These are phyloP conservation scores for Hirtodrosophila alboralis DNA, from an alignment of 2,888 invertebrate species.

Conservation along the genomic window DNA sequence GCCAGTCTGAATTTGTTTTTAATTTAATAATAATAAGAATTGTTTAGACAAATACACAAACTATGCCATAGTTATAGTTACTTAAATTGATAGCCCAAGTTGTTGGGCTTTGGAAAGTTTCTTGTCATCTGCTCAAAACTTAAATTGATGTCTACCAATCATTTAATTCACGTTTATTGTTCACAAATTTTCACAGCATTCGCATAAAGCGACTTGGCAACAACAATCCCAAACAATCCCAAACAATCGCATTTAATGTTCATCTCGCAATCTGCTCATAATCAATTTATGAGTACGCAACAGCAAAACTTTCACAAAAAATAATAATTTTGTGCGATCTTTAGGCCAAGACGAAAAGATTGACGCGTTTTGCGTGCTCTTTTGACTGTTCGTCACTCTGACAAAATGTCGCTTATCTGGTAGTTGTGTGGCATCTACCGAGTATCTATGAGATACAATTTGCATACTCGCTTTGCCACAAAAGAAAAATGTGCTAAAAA, in stretches of 20 bases:
- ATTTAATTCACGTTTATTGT: slow-evolving; percentile 41
- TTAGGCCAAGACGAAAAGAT: slow-evolving; percentile 21
- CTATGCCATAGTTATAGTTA: slow-evolving; percentile 41
- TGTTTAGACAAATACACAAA: slow-evolving; percentile 33
- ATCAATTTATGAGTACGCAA: slow-evolving; percentile 69
- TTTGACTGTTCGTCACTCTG: slow-evolving; percentile 29
- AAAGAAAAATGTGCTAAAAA: slow-evolving; percentile 63
- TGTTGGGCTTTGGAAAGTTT: slow-evolving; percentile 2
- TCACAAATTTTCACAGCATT: slow-evolving; percentile 26
- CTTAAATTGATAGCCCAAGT: slow-evolving; percentile 1
- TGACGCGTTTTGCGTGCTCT: slow-evolving; percentile 33
- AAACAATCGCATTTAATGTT: slow-evolving; percentile 28
- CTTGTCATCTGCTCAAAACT: neutral
- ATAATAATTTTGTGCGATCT: slow-evolving; percentile 39
- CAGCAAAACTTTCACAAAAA: slow-evolving; percentile 71
- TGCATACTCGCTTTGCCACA: slow-evolving; percentile 59
- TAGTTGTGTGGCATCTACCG: slow-evolving; percentile 4
- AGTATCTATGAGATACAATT: slow-evolving; percentile 54
- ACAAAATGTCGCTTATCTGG: slow-evolving; percentile 57
- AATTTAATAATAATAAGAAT: slow-evolving; percentile 67
- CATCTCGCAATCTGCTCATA: slow-evolving; percentile 67
- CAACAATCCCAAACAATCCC: slow-evolving; percentile 8
- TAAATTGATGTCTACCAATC: neutral
- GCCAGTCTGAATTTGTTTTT: slow-evolving; percentile 55
- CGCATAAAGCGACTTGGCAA: slow-evolving; percentile 19